Percentiles rank a stretch among this genome's conserved stretches.
Conservation (phyloP, 2,797 vertebrate species). For the Cetoscarus ocellatus region DNA sequence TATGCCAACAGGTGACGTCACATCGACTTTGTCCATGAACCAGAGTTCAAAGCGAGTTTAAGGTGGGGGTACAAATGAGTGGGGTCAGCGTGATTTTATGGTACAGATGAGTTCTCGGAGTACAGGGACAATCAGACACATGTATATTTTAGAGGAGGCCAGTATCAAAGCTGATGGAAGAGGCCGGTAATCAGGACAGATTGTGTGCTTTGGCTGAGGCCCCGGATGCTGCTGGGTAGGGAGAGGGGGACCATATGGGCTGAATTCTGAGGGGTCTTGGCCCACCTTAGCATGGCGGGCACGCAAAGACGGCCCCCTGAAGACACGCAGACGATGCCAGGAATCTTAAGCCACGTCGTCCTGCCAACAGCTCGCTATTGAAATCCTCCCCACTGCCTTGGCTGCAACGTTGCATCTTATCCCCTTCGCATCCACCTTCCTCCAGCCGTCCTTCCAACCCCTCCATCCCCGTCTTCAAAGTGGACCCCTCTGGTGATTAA, state of each 20-base stretch:
- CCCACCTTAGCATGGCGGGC: conserved; percentile 76
- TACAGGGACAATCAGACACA: conserved; percentile 56
- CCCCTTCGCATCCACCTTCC: conserved; percentile 54
- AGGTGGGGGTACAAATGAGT: conserved; percentile 42
- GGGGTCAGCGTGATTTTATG: conserved; percentile 43
- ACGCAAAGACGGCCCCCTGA: conserved; percentile 70
- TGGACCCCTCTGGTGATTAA: conserved; percentile 69
- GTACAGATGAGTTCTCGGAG: conserved; percentile 49
- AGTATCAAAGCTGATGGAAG: conserved; percentile 66
- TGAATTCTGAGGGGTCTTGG: conserved; percentile 78
- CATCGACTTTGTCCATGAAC: no score
- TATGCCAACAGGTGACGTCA: no score
- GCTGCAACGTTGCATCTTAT: conserved; percentile 51
- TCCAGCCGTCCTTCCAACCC: conserved; percentile 44
- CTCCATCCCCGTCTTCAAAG: conserved; percentile 69
- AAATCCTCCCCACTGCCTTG: conserved; percentile 65
- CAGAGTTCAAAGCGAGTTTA: neutral
- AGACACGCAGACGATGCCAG: conserved; percentile 71
- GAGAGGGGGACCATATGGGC: conserved; percentile 80
- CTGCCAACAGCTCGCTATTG: conserved; percentile 64
- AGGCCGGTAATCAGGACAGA: conserved; percentile 75
- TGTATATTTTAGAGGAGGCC: conserved; percentile 67
- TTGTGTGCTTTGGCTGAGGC: conserved; percentile 80
- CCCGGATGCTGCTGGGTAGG: conserved; percentile 54
- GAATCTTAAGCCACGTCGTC: conserved; percentile 63